phyloP scores from a whole-genome alignment of 2,888 invertebrate genomes.

The Drosophila flavopinicola region DNA sequence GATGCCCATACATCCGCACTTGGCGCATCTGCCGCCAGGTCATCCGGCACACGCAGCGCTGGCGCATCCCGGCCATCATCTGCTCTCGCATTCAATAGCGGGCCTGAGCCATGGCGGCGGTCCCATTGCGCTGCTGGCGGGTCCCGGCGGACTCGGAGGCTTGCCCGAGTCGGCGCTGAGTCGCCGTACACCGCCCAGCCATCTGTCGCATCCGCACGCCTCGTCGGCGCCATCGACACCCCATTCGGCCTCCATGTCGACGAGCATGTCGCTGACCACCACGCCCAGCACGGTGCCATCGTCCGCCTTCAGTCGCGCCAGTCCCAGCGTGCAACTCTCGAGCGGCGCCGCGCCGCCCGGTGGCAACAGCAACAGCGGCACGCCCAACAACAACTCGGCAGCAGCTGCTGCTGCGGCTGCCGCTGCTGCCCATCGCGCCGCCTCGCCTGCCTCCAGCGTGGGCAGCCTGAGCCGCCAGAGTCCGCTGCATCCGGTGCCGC shows the following conservation, averaged over 20 bases:
- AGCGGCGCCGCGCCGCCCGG: constrained; percentile 54
- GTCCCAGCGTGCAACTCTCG: constrained; percentile 84
- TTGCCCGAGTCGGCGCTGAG: constrained; percentile 82
- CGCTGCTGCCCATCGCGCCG: constrained; percentile 82
- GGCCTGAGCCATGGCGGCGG: constrained; percentile 80
- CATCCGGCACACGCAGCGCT: constrained; percentile 81
- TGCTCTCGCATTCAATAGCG: constrained; percentile 82
- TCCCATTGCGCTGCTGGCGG: constrained; percentile 80
- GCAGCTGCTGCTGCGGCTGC: constrained; percentile 74
- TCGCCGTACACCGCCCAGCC: constrained; percentile 83
- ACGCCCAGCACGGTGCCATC: constrained; percentile 83
- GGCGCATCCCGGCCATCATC: constrained; percentile 83
- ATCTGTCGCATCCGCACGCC: constrained; percentile 80
- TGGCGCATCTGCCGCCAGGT: constrained; percentile 81
- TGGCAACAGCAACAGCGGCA: constrained; percentile 57
- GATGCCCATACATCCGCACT: constrained; percentile 83
- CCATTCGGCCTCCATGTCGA: constrained; percentile 68
- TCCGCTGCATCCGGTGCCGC: constrained; percentile 84
- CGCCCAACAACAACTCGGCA: constrained; percentile 67
- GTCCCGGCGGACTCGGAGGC: constrained; percentile 81
- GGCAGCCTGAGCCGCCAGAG: constrained; percentile 84
- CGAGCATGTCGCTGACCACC: constrained; percentile 74
- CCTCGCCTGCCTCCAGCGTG: constrained; percentile 83
- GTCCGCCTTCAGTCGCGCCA: constrained; percentile 84
- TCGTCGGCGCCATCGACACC: constrained; percentile 74